Evolutionary conservation across 1,140 invertebrate genomes (phyloP).

Genomic region (Aphis craccivora): DNA sequence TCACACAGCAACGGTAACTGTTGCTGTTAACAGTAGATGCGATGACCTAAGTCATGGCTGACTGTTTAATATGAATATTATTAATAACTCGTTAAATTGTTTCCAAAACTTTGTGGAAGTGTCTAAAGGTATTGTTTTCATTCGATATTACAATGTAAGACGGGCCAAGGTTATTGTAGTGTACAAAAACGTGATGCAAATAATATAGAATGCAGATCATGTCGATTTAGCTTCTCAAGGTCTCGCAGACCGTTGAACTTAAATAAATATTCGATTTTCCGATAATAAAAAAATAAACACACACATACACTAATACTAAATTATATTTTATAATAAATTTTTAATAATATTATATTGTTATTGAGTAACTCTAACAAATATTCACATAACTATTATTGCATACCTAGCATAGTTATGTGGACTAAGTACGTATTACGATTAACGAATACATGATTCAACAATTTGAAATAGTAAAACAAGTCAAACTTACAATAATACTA

Average conservation of each 20-base stretch:
- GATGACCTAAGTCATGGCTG: background rate
- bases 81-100: slow-evolving; percentile 46
- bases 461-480: background rate
- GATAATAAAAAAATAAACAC: background rate
- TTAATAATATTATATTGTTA: background rate
- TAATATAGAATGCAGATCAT: slow-evolving; percentile 29
- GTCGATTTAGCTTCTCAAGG: background rate
- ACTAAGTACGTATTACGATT: background rate
- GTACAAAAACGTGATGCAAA: slow-evolving; percentile 25
- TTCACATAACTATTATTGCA: background rate
- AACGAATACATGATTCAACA: background rate
- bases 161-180: slow-evolving; percentile 25
- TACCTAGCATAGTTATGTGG: no score
- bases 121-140: background rate
- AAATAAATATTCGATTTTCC: background rate
- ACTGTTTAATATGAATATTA: slow-evolving; percentile 19
- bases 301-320: background rate
- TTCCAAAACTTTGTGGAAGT: slow-evolving; percentile 24
- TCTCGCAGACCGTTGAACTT: slow-evolving; percentile 28
- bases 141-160: background rate
- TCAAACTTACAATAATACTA: background rate
- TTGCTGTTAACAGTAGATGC: background rate
- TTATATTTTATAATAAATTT: background rate
- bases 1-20: background rate
- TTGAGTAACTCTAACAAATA: background rate